Evolutionary conservation across 2,113 vertebrate genomes (phyloP).

Genomic region (Bungarus multicinctus): DNA sequence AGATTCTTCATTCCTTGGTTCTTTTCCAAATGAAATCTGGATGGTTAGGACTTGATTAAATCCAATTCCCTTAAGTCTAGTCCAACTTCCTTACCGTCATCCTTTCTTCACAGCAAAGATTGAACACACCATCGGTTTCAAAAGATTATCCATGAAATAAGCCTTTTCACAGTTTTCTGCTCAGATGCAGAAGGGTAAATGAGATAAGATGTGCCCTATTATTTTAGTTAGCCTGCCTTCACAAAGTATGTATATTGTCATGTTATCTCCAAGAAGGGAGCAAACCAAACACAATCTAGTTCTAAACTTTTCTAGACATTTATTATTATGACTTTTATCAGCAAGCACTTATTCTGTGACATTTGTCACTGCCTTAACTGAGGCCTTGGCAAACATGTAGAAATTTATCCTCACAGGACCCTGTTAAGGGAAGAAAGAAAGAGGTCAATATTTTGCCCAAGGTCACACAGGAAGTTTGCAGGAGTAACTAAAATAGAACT

Average conservation of each 20-base stretch:
- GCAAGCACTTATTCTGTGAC: conserved; percentile 51
- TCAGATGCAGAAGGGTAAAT: conserved; percentile 18
- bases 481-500: conserved; percentile 38
- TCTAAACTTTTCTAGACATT: conserved; percentile 38
- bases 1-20: background rate
- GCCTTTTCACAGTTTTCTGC: conserved; percentile 19
- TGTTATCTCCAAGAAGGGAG: conserved; percentile 3
- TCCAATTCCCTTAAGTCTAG: background rate
- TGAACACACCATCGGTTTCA: background rate
- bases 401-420: conserved; percentile 39
- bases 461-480: conserved; percentile 49
- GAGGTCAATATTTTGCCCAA: conserved; percentile 35
- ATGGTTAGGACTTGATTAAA: background rate
- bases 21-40: background rate
- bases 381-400: conserved; percentile 46
- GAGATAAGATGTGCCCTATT: background rate
- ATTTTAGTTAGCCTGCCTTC: conserved; percentile 27
- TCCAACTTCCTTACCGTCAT: background rate
- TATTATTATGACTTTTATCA: conserved; percentile 51
- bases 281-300: background rate
- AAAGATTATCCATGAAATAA: conserved; percentile 11
- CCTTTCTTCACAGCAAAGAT: background rate
- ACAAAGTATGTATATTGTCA: background rate
- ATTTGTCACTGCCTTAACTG: conserved; percentile 19
- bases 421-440: conserved; percentile 28